phyloP scores from a whole-genome alignment of 2,888 invertebrate species.

The Chaetoderma sp. region DNA sequence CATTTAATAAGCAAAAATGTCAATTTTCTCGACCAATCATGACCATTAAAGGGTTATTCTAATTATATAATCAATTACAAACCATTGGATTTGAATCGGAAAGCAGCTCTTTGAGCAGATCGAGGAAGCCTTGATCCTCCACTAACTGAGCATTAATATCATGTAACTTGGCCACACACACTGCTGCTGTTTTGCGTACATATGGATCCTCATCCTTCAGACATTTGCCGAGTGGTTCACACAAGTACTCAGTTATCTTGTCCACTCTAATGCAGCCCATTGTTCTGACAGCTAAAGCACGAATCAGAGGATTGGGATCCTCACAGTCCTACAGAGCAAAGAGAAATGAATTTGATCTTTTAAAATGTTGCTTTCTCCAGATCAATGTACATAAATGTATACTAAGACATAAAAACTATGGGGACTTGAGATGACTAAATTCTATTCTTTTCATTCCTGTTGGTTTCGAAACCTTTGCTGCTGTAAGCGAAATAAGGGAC shows the following conservation, averaged over 20 bases:
- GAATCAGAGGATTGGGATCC: constrained; percentile 98
- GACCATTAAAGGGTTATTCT: too few species aligned
- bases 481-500: too few species aligned
- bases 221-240: constrained; percentile 92
- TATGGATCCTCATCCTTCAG: constrained; percentile 71
- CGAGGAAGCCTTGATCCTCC: constrained; percentile 93
- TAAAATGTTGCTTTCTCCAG: too few species aligned
- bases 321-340: constrained; percentile 87
- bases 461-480: too few species aligned
- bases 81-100: constrained; percentile 99
- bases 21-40: too few species aligned
- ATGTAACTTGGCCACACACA: constrained; percentile 98
- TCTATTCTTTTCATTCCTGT: too few species aligned
- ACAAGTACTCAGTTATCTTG: constrained; percentile 99
- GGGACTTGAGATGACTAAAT: too few species aligned
- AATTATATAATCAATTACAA: constrained; percentile 27
- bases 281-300: constrained; percentile 97
- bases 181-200: constrained; percentile 95
- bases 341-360: too few species aligned
- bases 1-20: too few species aligned
- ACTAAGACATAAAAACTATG: too few species aligned
- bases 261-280: constrained; percentile 99
- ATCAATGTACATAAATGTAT: too few species aligned
- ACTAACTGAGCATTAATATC: constrained; percentile 86
- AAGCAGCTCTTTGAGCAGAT: constrained; percentile 94